Conservation (phyloP, 2,888 invertebrate species). For the Willowsia nigromaculata region DNA sequence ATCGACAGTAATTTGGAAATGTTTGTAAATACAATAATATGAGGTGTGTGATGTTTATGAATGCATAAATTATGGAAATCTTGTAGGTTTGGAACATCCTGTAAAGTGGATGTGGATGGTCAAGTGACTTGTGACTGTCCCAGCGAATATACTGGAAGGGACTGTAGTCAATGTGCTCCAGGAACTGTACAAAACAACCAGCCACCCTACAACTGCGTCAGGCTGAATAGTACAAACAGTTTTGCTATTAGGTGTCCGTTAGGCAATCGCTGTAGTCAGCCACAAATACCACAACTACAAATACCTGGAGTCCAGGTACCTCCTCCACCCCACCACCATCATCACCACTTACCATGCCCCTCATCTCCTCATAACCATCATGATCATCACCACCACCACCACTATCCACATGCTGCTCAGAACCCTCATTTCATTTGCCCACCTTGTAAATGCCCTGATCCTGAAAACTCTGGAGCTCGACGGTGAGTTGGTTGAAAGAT, state of each 20-base stretch:
- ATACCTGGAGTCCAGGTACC: no score
- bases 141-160: conserved; percentile 70
- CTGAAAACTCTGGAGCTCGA: conserved; percentile 51
- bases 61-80: no score
- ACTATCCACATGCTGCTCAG: no score
- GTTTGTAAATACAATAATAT: neutral
- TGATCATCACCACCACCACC: no score
- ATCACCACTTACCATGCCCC: no score
- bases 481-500: conserved; percentile 39
- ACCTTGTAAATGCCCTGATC: conserved; percentile 75
- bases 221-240: conserved; percentile 63
- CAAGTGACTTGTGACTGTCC: conserved; percentile 73
- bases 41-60: no score
- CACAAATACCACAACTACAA: conserved; percentile 45
- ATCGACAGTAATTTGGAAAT: conserved; percentile 30
- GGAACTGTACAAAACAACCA: conserved; percentile 68
- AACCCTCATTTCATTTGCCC: no score
- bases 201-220: conserved; percentile 68
- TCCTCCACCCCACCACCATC: no score
- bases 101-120: conserved; percentile 66
- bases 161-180: conserved; percentile 74
- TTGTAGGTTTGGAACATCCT: conserved; percentile 70
- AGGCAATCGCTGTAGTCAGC: conserved; percentile 56
- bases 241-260: conserved; percentile 43
- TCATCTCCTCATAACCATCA: no score